These are phyloP conservation scores for Melinopterus prodromus DNA, from an alignment of 2,888 invertebrate genomes.

Conservation along the genomic window DNA sequence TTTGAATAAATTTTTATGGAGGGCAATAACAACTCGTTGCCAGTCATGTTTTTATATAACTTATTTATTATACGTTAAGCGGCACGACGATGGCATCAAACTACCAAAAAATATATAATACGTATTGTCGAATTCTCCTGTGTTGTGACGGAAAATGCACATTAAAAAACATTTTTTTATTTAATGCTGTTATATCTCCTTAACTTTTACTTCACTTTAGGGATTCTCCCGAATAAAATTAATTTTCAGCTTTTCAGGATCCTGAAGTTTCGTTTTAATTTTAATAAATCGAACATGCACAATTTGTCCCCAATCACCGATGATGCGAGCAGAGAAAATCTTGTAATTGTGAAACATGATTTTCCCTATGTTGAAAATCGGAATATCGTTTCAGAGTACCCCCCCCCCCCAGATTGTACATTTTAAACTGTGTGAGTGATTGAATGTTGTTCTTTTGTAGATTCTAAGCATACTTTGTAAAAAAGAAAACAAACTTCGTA, in stretches of 20 bases:
- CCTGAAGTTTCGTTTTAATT: no score
- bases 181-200: background rate
- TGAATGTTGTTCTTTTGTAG: slow-evolving; percentile 4
- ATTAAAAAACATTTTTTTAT: background rate
- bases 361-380: background rate
- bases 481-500: background rate
- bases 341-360: background rate
- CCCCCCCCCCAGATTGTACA: background rate
- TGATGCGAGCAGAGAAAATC: background rate
- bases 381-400: background rate
- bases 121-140: background rate
- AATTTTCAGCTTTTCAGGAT: no score
- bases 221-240: no score
- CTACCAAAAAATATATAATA: background rate
- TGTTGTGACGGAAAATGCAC: background rate
- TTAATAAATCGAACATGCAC: background rate
- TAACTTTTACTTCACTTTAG: background rate
- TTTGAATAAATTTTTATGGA: background rate
- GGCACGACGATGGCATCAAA: background rate
- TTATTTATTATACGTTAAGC: background rate
- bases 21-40: background rate
- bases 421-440: slow-evolving; percentile 4
- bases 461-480: background rate
- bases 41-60: background rate
- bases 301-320: background rate